These are phyloP conservation scores for Dimorphilus gyrociliatus DNA, from an alignment of 2,888 invertebrate species.

Conservation along the genomic window DNA sequence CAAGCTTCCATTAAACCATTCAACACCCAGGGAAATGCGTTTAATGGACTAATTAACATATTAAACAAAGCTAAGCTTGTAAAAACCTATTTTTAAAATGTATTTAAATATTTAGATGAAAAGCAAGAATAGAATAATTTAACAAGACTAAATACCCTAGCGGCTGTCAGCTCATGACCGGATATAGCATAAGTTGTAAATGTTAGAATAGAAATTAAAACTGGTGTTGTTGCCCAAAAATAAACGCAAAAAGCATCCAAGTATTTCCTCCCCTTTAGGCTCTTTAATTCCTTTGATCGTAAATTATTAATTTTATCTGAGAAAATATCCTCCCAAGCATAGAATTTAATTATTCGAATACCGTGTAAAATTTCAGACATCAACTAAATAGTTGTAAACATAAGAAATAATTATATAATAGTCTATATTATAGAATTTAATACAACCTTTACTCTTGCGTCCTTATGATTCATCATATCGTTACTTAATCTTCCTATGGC, in stretches of 20 bases:
- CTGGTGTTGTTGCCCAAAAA: slow-evolving; percentile 95
- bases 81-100: slow-evolving; percentile 47
- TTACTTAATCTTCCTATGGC: slow-evolving; percentile 70
- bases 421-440: background rate
- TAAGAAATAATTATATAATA: too few species aligned
- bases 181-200: slow-evolving; percentile 39
- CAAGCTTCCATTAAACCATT: slow-evolving; percentile 89
- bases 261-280: slow-evolving; percentile 72
- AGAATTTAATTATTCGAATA: slow-evolving; percentile 72
- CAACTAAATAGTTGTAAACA: slow-evolving; percentile 37
- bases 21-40: slow-evolving; percentile 95
- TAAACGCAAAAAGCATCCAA: slow-evolving; percentile 92
- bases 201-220: slow-evolving; percentile 43
- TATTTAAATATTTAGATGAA: background rate
- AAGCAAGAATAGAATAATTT: background rate
- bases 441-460: slow-evolving; percentile 56
- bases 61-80: slow-evolving; percentile 84
- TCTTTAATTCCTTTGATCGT: slow-evolving; percentile 50
- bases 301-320: slow-evolving; percentile 45
- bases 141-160: slow-evolving; percentile 49
- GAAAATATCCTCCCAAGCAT: slow-evolving; percentile 84
- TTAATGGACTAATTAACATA: slow-evolving; percentile 84
- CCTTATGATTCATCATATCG: slow-evolving; percentile 77
- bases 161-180: slow-evolving; percentile 62
- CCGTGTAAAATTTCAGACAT: slow-evolving; percentile 72